Evolutionary conservation across 2,113 vertebrate genomes (phyloP).

Genomic region (Clupea harengus): DNA sequence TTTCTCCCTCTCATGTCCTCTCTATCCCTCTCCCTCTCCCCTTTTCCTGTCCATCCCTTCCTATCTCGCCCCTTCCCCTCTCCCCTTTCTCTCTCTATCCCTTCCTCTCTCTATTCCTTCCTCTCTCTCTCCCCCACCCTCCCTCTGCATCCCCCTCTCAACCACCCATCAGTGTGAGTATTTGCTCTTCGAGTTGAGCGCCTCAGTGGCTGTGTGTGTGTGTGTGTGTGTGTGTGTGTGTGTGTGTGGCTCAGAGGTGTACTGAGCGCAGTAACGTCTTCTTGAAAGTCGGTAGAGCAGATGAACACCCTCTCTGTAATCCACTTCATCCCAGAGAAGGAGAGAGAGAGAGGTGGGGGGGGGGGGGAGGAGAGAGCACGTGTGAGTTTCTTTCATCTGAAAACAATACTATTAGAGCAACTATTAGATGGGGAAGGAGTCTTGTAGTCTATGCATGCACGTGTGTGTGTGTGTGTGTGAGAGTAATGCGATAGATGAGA

Average conservation of each 20-base stretch:
- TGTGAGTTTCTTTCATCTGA: not conserved
- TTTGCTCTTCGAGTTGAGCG: constrained; percentile 22
- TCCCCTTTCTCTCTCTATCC: constrained; percentile 23
- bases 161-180: not conserved
- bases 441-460: not conserved
- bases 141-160: constrained; percentile 21
- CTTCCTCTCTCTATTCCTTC: not conserved
- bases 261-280: not conserved
- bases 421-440: not conserved
- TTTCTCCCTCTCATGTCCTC: not conserved
- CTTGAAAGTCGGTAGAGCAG: not conserved
- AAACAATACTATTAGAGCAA: constrained; percentile 1
- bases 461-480: not conserved
- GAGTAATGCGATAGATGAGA: not conserved
- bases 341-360: not conserved
- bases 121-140: too few relatives aligned
- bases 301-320: not conserved
- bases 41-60: constrained; percentile 21
- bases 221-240: constrained; percentile 16
- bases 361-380: not conserved
- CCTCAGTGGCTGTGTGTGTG: not conserved
- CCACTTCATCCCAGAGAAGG: not conserved
- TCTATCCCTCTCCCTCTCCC: not conserved
- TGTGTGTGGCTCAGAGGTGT: constrained; percentile 3
- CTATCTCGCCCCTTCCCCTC: not conserved